A percentile compares a stretch with the other conserved stretches of the same genome.
phyloP scores from a whole-genome alignment of 2,797 vertebrate species.

The Leptatherina wallacei region DNA sequence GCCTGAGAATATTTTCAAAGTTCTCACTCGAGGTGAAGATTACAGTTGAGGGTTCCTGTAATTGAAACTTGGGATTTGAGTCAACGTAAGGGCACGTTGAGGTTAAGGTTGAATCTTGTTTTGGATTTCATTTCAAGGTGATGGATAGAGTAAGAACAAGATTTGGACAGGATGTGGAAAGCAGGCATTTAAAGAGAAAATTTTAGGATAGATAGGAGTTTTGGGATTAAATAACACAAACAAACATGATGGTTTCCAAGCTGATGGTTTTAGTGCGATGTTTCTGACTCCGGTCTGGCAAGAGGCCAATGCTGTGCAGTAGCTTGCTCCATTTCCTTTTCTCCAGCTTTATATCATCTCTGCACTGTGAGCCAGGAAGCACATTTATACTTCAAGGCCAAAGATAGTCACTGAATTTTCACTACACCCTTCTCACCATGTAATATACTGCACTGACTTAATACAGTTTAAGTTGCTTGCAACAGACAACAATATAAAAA shows the following conservation, averaged over 20 bases:
- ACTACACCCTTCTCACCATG: neutral
- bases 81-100: neutral
- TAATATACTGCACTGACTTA: neutral
- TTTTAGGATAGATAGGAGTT: neutral
- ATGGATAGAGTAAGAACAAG: neutral
- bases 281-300: neutral
- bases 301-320: neutral
- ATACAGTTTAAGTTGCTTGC: neutral
- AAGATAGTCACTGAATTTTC: neutral
- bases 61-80: neutral
- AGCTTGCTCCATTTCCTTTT: neutral
- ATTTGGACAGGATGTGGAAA: neutral
- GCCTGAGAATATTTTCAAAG: slow-evolving; percentile 13
- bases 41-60: neutral
- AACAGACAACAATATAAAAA: neutral
- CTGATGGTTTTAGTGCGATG: neutral
- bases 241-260: too few species aligned
- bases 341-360: neutral
- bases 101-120: slow-evolving; percentile 1
- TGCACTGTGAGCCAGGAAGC: neutral
- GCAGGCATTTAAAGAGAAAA: too few species aligned
- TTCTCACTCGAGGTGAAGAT: slow-evolving; percentile 1
- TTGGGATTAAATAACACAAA: neutral
- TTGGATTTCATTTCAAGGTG: slow-evolving; percentile 2
- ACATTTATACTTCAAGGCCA: neutral